Evolutionary conservation across 2,888 invertebrate species (phyloP).

Genomic region (Belgica antarctica): DNA sequence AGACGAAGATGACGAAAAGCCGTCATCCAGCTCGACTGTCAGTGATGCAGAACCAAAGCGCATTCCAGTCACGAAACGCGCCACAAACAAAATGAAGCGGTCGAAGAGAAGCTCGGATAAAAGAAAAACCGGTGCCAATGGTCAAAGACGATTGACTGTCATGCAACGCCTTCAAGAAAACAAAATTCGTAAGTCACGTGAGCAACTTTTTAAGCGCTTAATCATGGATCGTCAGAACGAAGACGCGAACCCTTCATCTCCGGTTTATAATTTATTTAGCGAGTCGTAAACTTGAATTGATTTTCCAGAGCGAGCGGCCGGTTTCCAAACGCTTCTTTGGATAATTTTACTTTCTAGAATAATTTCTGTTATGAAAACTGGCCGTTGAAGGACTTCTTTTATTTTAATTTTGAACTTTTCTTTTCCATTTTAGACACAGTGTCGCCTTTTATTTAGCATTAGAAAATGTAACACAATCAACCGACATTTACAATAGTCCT

Average conservation of each 20-base stretch:
- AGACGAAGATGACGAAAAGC: conserved; percentile 15
- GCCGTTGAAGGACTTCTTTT: background rate
- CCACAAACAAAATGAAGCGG: background rate
- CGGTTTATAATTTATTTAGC: conserved; percentile 28
- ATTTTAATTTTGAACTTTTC: conserved; percentile 7
- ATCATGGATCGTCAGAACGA: conserved; percentile 29
- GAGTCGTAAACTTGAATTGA: background rate
- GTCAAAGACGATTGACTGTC: conserved; percentile 46
- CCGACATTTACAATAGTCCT: background rate
- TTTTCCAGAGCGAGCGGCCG: background rate
- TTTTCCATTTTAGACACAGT: background rate
- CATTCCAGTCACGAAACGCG: background rate
- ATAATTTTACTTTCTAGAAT: background rate
- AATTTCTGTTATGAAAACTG: background rate
- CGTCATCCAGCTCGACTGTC: background rate
- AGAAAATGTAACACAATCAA: background rate
- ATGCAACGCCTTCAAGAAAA: conserved; percentile 48
- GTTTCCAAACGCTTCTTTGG: background rate
- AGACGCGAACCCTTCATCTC: background rate
- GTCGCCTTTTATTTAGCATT: conserved; percentile 1
- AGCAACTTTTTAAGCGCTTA: conserved; percentile 27
- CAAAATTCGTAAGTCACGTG: conserved; percentile 45
- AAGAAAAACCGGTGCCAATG: background rate
- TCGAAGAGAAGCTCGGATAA: background rate
- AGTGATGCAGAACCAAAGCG: conserved; percentile 12